Conservation (phyloP, 2,888 invertebrate species). For the Clistopyga incitator region DNA sequence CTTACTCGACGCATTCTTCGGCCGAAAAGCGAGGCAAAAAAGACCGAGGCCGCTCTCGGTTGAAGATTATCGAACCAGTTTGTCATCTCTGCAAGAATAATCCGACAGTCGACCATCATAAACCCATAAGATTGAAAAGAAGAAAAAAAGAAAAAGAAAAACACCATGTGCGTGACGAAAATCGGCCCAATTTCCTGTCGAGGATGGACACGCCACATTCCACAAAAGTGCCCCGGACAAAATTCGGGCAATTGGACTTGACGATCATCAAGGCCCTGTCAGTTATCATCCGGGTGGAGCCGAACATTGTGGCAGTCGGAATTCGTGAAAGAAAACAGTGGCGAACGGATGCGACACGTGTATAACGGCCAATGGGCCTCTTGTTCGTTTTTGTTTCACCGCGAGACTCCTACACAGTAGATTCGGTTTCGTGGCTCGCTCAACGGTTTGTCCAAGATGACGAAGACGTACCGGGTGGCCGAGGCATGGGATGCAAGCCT, state of each 20-base stretch:
- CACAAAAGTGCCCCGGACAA: neutral
- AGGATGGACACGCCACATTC: neutral
- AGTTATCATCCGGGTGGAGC: slow-evolving; percentile 17
- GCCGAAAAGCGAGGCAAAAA: slow-evolving; percentile 7
- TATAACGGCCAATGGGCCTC: slow-evolving; percentile 2
- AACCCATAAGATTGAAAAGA: no score
- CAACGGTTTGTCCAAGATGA: slow-evolving; percentile 55
- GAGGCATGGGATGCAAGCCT: slow-evolving; percentile 40
- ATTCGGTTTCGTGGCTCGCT: slow-evolving; percentile 55
- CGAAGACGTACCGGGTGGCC: slow-evolving; percentile 67
- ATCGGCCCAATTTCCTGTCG: slow-evolving; percentile 52
- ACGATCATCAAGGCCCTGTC: slow-evolving; percentile 48
- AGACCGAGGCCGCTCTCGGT: neutral
- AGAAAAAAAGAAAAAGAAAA: no score
- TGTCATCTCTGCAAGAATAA: slow-evolving; percentile 31
- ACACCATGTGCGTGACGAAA: slow-evolving; percentile 45
- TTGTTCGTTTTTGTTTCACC: slow-evolving; percentile 24
- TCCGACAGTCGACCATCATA: slow-evolving; percentile 16
- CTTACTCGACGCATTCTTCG: slow-evolving; percentile 62
- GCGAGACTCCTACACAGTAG: slow-evolving; percentile 50
- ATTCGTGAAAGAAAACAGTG: slow-evolving; percentile 43
- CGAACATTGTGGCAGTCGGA: slow-evolving; percentile 4
- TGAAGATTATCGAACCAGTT: slow-evolving; percentile 29
- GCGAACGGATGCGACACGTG: slow-evolving; percentile 50
- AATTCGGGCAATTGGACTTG: slow-evolving; percentile 55